Evolutionary conservation across 2,113 vertebrate species (phyloP), one percentile per base, ranked within the genome.

Genomic region (Silurus meridionalis): DNA sequence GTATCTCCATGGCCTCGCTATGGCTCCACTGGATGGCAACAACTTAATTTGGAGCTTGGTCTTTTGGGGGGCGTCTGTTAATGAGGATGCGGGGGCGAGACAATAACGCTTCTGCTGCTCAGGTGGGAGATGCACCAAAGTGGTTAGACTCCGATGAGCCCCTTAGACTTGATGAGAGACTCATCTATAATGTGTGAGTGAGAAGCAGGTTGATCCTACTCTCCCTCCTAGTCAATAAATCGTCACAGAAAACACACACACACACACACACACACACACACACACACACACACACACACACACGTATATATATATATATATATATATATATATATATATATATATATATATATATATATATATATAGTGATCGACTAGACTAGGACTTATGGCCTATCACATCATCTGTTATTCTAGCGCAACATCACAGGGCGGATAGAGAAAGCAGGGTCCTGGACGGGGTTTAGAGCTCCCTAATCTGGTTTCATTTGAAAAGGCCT

Each of bases 121-220:
- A 93, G 77, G 87, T 72, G 88, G 89, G 87, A 85, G 60, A 64
- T 88, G 91, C 91, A 84, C 77, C 55, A 71, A 87, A 85, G 79
- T 93, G 93, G 93, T 93, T 92, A 93, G 94, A 91, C 94, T 94
- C 92, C 82, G 91, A 94, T 92, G 93, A 92, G 89, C 89, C 89
- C 90, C 90, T 91, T 90, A 93, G 91, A 89, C 91, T 89, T 93
- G 92, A 95, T 93, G 94, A 94, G 94, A 94, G 94, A 93, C 92
- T 93, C 94, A 94, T 94, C 93, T 93, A 94, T 94, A 94, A 94
- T 93, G 92, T 94, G 92, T 93, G 92, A 93, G 94, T 95, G 93
- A 94, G 95, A 93, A 94, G 93, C 90, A 90, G 88, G 84, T 85
- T 90, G 86, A 89, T 86, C 84, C 86, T 25, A 48, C 79, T 53